Evolutionary conservation across 2,888 invertebrate genomes (phyloP).

Genomic region (Papilio gigon): DNA sequence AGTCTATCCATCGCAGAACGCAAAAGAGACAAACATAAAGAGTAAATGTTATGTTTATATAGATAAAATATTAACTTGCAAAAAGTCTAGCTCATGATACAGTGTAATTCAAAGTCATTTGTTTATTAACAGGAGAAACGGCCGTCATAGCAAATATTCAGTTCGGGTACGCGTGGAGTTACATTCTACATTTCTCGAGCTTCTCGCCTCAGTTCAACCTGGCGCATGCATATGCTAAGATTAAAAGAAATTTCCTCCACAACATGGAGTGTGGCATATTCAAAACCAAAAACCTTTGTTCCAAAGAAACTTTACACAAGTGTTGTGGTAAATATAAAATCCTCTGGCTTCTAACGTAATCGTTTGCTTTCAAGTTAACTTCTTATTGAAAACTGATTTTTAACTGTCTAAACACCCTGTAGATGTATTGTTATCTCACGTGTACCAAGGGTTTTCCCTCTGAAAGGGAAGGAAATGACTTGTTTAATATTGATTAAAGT

Average conservation of each 20-base stretch:
- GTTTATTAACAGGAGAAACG: slow-evolving; percentile 62
- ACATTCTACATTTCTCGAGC: slow-evolving; percentile 59
- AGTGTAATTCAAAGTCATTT: not conserved
- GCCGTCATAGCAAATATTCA: slow-evolving; percentile 66
- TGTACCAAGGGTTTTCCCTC: too few relatives aligned
- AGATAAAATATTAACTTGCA: too few relatives aligned
- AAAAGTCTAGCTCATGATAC: too few relatives aligned
- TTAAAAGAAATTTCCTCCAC: slow-evolving; percentile 66
- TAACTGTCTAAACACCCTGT: not conserved
- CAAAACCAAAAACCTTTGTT: slow-evolving; percentile 57
- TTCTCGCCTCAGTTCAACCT: slow-evolving; percentile 73
- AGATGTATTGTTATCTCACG: too few relatives aligned
- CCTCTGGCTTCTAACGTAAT: too few relatives aligned
- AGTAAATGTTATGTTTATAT: too few relatives aligned
- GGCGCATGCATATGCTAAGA: slow-evolving; percentile 68
- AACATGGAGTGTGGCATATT: slow-evolving; percentile 69
- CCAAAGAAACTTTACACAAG: slow-evolving; percentile 61
- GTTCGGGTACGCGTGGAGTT: slow-evolving; percentile 59
- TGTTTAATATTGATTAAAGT: too few relatives aligned
- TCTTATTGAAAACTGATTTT: too few relatives aligned
- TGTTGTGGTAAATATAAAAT: slow-evolving; percentile 64
- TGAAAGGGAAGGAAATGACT: too few relatives aligned
- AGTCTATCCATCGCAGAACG: too few relatives aligned
- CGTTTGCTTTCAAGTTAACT: not conserved
- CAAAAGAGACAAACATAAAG: too few relatives aligned